Base-by-base conservation (phyloP, 2,888 invertebrate species). In the Cetonia aurata region DNA sequence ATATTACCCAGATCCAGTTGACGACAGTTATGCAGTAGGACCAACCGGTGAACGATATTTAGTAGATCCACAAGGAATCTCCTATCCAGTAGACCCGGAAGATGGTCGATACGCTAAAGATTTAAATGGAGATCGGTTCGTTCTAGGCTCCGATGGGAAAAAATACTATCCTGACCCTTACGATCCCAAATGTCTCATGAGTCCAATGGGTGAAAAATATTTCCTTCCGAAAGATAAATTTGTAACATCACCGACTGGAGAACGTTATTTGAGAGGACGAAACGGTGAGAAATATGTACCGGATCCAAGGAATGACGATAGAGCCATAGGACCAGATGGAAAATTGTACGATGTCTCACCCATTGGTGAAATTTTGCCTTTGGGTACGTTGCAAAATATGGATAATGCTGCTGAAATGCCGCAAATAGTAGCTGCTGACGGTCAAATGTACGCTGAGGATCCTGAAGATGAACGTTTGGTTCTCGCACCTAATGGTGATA, bases 271-370 rank as follows among this genome's bases (percentile, higher is more conserved):
- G 10, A 37, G 52, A 15, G 68, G 62, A n/a, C 67, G 67, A 33
- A 59, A 71, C 41, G 71, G 71, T n/a, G 56, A 67, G 50, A 71
- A 71, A 41, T 71, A 71, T 17, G 50, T 59, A 6, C 71, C 71
- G 0, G 66, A 71, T 53, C 71, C 71, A 10, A 42, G 57, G 48
- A 62, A 44, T 13, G 46, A 67, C n/a, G 67, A 67, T 33, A 25
- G 57, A 42, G 71, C 71, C 4, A 67, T 71, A 15, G 71, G 67
- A 12, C 71, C 71, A 0, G 60, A 71, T 46, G 71, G 71, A 4
- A 48, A 57, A 8, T 8, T 44, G 41, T 71, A 67, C 42, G 48
- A 57, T n/a, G 71, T 71, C 8, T 50, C 59, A 12, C 66, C 57
- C 13, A 53, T 67, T 12, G 55, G 67, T 8, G 67, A 67, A 10